These are phyloP conservation scores for Gallinago stenura DNA, from an alignment of 2,797 vertebrate species.

Conservation along the genomic window DNA sequence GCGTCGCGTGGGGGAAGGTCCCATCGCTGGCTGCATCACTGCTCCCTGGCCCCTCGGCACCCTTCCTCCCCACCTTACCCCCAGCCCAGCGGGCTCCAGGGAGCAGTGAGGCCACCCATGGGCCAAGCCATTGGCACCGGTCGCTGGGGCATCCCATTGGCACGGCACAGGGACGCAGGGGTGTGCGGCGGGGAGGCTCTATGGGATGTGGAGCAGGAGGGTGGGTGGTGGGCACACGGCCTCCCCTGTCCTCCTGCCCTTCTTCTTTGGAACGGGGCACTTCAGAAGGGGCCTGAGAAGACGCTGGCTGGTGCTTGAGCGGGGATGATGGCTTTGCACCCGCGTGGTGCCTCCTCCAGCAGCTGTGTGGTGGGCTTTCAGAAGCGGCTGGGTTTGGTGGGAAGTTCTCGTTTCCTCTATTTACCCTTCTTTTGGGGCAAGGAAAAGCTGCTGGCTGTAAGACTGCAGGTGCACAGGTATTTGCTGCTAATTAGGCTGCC, in stretches of 20 bases:
- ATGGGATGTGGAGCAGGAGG: accelerated
- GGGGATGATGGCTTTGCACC: accelerated
- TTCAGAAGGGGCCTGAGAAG: accelerated
- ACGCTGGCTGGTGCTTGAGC: accelerated
- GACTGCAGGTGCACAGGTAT: not conserved
- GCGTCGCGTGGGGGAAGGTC: accelerated
- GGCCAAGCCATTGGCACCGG: accelerated
- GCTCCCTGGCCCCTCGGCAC: not conserved
- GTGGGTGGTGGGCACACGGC: not conserved
- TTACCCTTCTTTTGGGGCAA: not conserved
- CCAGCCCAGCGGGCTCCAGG: accelerated
- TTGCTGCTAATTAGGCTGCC: not conserved
- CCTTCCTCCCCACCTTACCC: not conserved
- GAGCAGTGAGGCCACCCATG: not conserved
- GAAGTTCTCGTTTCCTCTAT: not conserved
- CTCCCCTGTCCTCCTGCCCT: not conserved
- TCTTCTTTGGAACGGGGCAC: not conserved
- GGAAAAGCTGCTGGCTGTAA: not conserved
- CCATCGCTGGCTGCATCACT: not conserved
- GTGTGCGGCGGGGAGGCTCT: accelerated
- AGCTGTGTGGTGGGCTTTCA: not conserved
- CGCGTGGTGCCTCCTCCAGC: not conserved
- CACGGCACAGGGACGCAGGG: accelerated
- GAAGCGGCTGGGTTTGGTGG: not conserved
- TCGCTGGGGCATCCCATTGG: not conserved